Conservation (phyloP, 2,797 vertebrate species). For the Avahi laniger region DNA sequence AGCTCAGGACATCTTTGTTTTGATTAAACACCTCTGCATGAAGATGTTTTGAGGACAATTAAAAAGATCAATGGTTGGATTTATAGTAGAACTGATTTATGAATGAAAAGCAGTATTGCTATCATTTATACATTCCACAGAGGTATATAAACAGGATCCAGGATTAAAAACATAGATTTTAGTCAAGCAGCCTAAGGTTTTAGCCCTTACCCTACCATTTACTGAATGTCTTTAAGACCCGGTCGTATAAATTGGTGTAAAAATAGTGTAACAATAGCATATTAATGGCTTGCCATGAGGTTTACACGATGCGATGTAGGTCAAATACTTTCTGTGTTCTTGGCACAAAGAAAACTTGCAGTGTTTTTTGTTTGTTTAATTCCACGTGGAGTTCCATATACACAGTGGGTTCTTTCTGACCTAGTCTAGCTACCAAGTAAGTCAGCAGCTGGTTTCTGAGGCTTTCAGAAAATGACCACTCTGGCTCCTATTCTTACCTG, state of each 20-base stretch:
- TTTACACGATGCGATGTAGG: not conserved
- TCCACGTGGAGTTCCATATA: not conserved
- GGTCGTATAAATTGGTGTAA: not conserved
- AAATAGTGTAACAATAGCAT: not conserved
- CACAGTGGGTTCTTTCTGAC: not conserved
- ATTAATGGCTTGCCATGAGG: not conserved
- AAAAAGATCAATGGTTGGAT: not conserved
- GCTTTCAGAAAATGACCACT: not conserved
- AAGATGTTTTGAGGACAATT: not conserved
- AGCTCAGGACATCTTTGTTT: not conserved
- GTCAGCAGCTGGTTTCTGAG: not conserved
- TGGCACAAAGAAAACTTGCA: not conserved
- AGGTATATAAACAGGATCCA: not conserved
- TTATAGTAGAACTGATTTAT: not conserved
- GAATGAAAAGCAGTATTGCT: not conserved
- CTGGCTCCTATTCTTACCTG: not conserved
- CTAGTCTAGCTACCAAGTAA: not conserved
- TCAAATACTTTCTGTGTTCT: not conserved
- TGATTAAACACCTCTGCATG: not conserved
- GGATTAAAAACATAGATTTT: not conserved
- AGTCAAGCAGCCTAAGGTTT: not conserved
- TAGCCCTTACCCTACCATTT: not conserved
- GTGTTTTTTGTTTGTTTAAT: not conserved
- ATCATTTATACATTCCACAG: not conserved
- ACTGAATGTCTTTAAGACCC: not conserved